Base-by-base conservation (phyloP, 2,797 vertebrate species). In the Ammospiza maritima region DNA sequence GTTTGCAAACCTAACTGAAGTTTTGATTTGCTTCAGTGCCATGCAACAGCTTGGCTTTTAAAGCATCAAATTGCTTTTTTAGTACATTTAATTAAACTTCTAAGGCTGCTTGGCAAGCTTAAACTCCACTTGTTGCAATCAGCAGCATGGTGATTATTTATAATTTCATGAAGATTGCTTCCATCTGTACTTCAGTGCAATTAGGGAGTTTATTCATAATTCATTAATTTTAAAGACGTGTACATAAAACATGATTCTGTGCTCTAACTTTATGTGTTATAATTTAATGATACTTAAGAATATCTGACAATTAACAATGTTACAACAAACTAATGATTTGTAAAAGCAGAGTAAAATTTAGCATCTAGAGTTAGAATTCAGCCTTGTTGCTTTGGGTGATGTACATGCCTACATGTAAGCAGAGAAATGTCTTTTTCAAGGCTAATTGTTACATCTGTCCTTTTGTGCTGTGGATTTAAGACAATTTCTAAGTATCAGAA, bases 1-100 rank as follows among this genome's bases (percentile, higher is more conserved):
- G 23, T 85, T 92, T 93, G 54, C 73, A 72, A 72, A 90, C 61
- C 76, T 90, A 85, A 77, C 81, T 90, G 90, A 66, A 90, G 53
- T 93, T 97, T 85, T 94, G 76, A 92, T 88, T 90, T 92, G 84
- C 90, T 94, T 95, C 94, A 95, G 53, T 93, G 91, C 87, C 67
- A 90, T 93, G 86, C 38, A 91, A 67, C 89, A 90, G 12, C 81
- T 95, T 89, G 72, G 60, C 51, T 94, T 96, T 93, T 90, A 87
- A 88, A 91, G 79, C 81, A 95, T 95, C 79, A 92, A 93, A 92
- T 97, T 95, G 85, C 80, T 92, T 92, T 96, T 92, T 71, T 65
- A 86, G 60, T 89, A 86, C 54, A 79, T 88, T 95, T 95, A 96
- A 97, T 97, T 96, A 96, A 97, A 96, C 64, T 96, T 96, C 87